A percentile compares a stretch with the other conserved stretches of the same genome.
Evolutionary conservation across 2,888 invertebrate genomes (phyloP).

Genomic region (Malthinus flaveolus): DNA sequence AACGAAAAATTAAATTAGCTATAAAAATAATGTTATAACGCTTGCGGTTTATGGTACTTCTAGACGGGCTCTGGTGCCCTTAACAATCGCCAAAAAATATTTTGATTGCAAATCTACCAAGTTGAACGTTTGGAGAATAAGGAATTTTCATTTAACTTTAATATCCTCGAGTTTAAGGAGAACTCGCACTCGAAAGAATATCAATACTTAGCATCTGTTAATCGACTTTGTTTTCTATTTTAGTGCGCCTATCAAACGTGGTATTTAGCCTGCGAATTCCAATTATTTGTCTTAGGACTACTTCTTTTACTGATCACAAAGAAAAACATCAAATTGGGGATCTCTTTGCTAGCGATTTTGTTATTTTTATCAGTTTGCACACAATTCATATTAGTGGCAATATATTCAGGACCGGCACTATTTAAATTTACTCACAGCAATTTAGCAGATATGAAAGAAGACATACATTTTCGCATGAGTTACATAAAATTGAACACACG

Average conservation of each 20-base stretch:
- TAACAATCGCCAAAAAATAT: too few relatives aligned
- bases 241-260: not conserved
- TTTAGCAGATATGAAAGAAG: constrained; percentile 57
- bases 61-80: too few relatives aligned
- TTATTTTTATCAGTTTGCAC: constrained; percentile 54
- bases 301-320: constrained; percentile 51
- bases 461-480: constrained; percentile 58
- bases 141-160: too few relatives aligned
- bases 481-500: constrained; percentile 66
- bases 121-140: too few relatives aligned
- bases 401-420: constrained; percentile 57
- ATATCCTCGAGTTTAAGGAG: too few relatives aligned
- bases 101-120: too few relatives aligned
- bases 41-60: too few relatives aligned
- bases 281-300: not conserved
- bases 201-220: too few relatives aligned
- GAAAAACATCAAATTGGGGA: constrained; percentile 51
- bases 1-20: too few relatives aligned
- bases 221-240: not conserved
- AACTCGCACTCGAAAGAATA: too few relatives aligned
- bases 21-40: too few relatives aligned
- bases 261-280: not conserved
- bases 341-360: constrained; percentile 49
- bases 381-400: constrained; percentile 60
- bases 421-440: constrained; percentile 63